A percentile compares a stretch with the other conserved stretches of the same genome.
phyloP scores from a whole-genome alignment of 2,888 invertebrate genomes.

The Chaetoderma sp. region DNA sequence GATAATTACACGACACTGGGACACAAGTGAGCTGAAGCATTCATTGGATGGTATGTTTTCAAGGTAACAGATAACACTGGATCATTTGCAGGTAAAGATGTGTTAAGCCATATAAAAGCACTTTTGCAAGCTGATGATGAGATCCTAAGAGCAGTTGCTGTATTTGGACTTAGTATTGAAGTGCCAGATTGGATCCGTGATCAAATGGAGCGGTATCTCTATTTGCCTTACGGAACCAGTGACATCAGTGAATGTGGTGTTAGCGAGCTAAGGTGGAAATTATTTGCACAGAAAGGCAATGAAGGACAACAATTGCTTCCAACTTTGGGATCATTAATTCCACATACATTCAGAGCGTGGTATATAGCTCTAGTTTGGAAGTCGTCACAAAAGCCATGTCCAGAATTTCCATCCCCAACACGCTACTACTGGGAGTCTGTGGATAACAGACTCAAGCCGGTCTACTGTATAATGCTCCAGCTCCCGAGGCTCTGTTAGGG shows the following conservation, averaged over 20 bases:
- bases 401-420: neutral
- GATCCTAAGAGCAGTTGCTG: neutral
- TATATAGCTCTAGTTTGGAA: neutral
- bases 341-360: neutral
- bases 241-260: neutral
- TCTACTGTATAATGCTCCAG: neutral
- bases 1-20: neutral
- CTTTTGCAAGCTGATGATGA: conserved; percentile 2
- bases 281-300: neutral
- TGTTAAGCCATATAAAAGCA: neutral
- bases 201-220: conserved; percentile 5
- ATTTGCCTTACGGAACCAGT: neutral
- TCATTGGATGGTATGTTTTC: conserved; percentile 3
- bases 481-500: neutral
- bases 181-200: neutral
- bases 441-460: neutral
- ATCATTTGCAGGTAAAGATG: neutral
- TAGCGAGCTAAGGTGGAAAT: neutral
- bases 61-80: conserved; percentile 2
- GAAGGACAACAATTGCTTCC: neutral
- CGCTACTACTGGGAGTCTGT: neutral
- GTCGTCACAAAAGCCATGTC: neutral
- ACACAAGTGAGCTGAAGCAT: neutral
- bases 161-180: neutral
- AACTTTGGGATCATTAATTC: neutral